Evolutionary conservation across 2,113 vertebrate genomes (phyloP), one percentile per base, ranked within the genome.

Genomic region (Lonchura striata): DNA sequence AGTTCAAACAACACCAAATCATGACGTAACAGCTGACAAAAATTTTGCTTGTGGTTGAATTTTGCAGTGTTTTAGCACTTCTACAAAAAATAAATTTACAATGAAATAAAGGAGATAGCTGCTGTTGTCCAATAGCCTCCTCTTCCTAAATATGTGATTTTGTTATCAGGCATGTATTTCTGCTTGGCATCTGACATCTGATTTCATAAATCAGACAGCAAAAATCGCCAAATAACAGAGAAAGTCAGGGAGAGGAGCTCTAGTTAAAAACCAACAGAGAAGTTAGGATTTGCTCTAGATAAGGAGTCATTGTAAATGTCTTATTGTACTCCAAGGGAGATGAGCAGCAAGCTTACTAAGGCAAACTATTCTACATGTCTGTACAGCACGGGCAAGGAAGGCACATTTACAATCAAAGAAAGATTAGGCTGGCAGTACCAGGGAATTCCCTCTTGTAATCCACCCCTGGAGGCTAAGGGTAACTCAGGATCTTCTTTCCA

Each of bases 331-430:
- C n/a, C 22, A 63, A 22, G 11, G n/a, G 1, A 56, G 15, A 65
- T 18, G 42, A 50, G 8, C 10, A 53, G 37, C 4, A 79, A 61
- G 7, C 24, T 86, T 37, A 27, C 6, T 5, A 24, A 63, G n/a
- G n/a, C 18, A 82, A 86, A 82, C 1, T 4, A 19, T 66, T 75
- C 78, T 66, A 21, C 6, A 4, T 44, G 10, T 69, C 31, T 28
- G 4, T 9, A 21, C 14, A 49, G 7, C 11, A 35, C 7, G 12
- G 24, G 8, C 13, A 41, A 75, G 74, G 31, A 44, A 44, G 2
- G 1, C 4, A 22, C 0, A 0, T 10, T 47, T 52, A 25, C 2
- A 35, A 2, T 8, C 33, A 56, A 54, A 12, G 22, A n/a, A 69
- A 53, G 22, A 22, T 2, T 24, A 28, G 35, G 33, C 20, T 50